Evolutionary conservation across 2,888 invertebrate genomes (phyloP).

Genomic region (Drosophila melanosoma): DNA sequence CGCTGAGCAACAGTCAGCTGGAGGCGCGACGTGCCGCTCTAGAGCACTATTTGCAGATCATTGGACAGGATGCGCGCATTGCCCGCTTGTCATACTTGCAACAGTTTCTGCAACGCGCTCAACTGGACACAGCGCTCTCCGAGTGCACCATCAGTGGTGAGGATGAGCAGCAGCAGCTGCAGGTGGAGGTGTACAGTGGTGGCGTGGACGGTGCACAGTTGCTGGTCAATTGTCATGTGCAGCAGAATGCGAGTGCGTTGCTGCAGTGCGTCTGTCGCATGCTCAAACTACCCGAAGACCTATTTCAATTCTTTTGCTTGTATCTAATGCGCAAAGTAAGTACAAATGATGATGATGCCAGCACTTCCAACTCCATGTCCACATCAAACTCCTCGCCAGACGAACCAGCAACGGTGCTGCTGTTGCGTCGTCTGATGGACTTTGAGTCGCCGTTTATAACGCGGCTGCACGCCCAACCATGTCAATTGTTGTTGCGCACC

Average conservation of each 20-base stretch:
- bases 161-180: slow-evolving; percentile 60
- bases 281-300: slow-evolving; percentile 92
- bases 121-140: slow-evolving; percentile 93
- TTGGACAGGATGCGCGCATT: slow-evolving; percentile 94
- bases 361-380: slow-evolving; percentile 74
- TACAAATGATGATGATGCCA: slow-evolving; percentile 85
- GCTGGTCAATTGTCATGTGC: slow-evolving; percentile 91
- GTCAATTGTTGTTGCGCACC: slow-evolving; percentile 94
- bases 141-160: slow-evolving; percentile 67
- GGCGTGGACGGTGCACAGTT: slow-evolving; percentile 86
- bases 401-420: slow-evolving; percentile 89
- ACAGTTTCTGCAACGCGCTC: slow-evolving; percentile 95
- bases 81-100: slow-evolving; percentile 92
- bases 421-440: slow-evolving; percentile 95
- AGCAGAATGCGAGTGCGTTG: slow-evolving; percentile 93
- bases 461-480: slow-evolving; percentile 90
- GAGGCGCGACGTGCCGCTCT: slow-evolving; percentile 94
- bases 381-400: slow-evolving; percentile 83
- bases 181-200: slow-evolving; percentile 58
- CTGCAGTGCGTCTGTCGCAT: slow-evolving; percentile 93
- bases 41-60: slow-evolving; percentile 97
- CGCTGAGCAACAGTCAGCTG: slow-evolving; percentile 92
- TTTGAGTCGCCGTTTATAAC: slow-evolving; percentile 99
- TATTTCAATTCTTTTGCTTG: slow-evolving; percentile 94
- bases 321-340: slow-evolving; percentile 91